Evolutionary conservation across 1,140 invertebrate species (phyloP).

Genomic region (Drosophila kanapiae): DNA sequence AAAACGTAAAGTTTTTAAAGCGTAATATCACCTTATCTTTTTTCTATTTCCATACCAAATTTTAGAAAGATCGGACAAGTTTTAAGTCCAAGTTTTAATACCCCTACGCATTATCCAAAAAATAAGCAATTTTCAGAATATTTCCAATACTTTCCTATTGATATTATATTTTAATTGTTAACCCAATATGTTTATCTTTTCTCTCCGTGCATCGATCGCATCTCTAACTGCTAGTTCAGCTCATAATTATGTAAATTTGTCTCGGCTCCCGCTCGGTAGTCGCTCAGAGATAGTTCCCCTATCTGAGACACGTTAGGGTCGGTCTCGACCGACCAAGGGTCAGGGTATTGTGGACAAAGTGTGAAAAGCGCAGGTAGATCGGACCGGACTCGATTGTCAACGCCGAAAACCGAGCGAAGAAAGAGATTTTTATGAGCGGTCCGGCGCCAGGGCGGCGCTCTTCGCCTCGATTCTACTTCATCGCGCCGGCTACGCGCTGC

Average conservation of each 20-base stretch:
- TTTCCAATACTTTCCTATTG: not conserved
- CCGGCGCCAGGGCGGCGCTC: constrained; percentile 80
- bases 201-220: constrained; percentile 11
- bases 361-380: constrained; percentile 62
- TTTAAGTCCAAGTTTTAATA: not conserved
- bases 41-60: not conserved
- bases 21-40: not conserved
- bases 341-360: constrained; percentile 49
- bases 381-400: constrained; percentile 71
- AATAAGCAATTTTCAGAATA: fast-evolving
- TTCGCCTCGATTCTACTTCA: constrained; percentile 22
- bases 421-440: constrained; percentile 77
- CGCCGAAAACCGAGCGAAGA: constrained; percentile 46
- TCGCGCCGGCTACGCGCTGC: constrained; percentile 27
- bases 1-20: not conserved
- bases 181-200: not conserved
- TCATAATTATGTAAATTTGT: constrained; percentile 81
- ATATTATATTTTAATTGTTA: not conserved
- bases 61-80: not conserved
- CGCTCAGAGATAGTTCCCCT: constrained; percentile 37
- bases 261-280: constrained; percentile 68
- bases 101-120: not conserved
- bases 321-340: constrained; percentile 3
- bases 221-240: constrained; percentile 25
- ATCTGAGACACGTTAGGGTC: constrained; percentile 36